phyloP scores from a whole-genome alignment of 2,797 vertebrate species.

The Numenius phaeopus region DNA sequence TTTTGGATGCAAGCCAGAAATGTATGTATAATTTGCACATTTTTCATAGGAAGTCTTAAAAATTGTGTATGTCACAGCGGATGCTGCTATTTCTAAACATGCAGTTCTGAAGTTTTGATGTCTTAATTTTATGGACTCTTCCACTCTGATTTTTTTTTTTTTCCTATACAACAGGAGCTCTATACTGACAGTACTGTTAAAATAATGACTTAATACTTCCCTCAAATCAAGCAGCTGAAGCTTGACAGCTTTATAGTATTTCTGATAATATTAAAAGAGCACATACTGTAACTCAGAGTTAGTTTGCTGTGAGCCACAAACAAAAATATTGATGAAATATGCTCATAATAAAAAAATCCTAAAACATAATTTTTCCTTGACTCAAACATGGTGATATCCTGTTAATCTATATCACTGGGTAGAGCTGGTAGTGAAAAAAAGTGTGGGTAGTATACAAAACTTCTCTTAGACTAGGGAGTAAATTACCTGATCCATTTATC shows the following conservation, averaged over 20 bases:
- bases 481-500: not conserved
- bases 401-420: not conserved
- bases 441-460: not conserved
- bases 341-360: not conserved
- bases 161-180: not conserved
- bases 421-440: not conserved
- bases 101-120: not conserved
- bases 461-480: not conserved
- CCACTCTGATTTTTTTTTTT: not conserved
- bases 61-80: not conserved
- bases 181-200: not conserved
- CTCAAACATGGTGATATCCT: not conserved
- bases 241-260: constrained; percentile 16
- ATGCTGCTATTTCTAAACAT: not conserved
- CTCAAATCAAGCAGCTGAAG: not conserved
- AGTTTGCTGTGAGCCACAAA: not conserved
- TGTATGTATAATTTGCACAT: not conserved
- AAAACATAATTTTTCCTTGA: not conserved
- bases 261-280: not conserved
- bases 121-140: not conserved
- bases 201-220: not conserved
- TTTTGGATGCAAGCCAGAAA: not conserved
- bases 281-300: not conserved
- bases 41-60: not conserved
- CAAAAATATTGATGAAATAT: constrained; percentile 33